Conservation (phyloP, 2,113 vertebrate species). For the Isurus oxyrinchus region DNA sequence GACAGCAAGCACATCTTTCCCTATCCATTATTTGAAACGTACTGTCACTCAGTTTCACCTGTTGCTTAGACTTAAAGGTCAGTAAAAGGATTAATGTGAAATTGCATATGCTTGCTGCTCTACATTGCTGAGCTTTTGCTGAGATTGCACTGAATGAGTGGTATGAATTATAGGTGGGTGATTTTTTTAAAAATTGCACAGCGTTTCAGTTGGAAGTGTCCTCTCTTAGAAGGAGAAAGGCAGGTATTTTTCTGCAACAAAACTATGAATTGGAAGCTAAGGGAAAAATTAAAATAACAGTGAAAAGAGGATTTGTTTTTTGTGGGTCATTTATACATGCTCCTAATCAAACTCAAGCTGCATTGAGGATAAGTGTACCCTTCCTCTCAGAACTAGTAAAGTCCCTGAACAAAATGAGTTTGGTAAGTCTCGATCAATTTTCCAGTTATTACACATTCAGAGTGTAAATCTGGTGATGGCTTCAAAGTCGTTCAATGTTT, state of each 20-base stretch:
- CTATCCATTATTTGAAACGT: not conserved
- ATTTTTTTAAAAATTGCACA: not conserved
- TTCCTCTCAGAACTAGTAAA: not conserved
- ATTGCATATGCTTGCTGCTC: not conserved
- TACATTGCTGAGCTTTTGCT: not conserved
- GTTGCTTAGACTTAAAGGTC: conserved; percentile 5
- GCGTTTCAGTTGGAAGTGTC: too few species aligned
- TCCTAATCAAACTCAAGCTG: not conserved
- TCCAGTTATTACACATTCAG: not conserved
- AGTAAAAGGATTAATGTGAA: not conserved
- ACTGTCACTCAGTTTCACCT: not conserved
- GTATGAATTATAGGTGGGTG: not conserved
- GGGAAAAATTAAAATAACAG: not conserved
- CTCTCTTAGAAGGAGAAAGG: not conserved
- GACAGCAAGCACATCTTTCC: not conserved
- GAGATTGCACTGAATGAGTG: not conserved
- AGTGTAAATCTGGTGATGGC: not conserved
- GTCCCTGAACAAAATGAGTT: not conserved
- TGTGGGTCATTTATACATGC: not conserved
- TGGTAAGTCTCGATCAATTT: not conserved
- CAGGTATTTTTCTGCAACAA: not conserved
- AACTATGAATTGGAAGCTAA: not conserved
- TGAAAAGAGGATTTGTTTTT: not conserved
- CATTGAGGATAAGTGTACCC: not conserved
- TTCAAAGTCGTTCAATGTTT: not conserved